phyloP scores from a whole-genome alignment of 1,140 invertebrate genomes.

The Ylistrum balloti region DNA sequence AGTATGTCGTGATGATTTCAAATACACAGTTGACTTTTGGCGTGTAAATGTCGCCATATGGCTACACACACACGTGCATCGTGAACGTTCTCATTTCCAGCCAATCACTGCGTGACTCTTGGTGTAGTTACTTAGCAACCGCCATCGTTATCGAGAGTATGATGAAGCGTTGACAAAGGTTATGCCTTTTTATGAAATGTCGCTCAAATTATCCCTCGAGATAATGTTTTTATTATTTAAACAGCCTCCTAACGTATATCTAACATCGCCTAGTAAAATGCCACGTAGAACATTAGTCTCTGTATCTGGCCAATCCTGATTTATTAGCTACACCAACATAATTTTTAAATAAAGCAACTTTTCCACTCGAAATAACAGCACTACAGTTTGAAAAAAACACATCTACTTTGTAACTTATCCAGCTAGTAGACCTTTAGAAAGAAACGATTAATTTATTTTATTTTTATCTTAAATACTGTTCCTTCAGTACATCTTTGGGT shows the following conservation, averaged over 20 bases:
- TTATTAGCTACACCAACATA: background rate
- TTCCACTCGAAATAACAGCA: background rate
- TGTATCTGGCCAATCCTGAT: background rate
- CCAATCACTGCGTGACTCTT: background rate
- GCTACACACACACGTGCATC: background rate
- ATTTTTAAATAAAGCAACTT: background rate
- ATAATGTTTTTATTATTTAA: conserved; percentile 22
- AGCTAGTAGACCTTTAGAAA: no score
- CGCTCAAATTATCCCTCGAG: conserved; percentile 21
- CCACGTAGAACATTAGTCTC: background rate
- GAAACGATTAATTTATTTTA: no score
- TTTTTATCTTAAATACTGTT: no score
- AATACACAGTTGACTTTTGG: background rate
- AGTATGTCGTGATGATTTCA: background rate
- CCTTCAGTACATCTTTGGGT: background rate
- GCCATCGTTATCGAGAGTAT: background rate
- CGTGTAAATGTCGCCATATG: background rate
- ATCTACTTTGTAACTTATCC: no score
- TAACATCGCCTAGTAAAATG: background rate
- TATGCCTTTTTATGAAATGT: conserved; percentile 27
- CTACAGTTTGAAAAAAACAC: no score
- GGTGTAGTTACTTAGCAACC: background rate
- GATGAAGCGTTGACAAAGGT: background rate
- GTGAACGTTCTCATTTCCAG: background rate
- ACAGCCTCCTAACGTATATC: background rate